Evolutionary conservation across 1,140 invertebrate species (phyloP).

Genomic region (Caenorhabditis tropicalis): DNA sequence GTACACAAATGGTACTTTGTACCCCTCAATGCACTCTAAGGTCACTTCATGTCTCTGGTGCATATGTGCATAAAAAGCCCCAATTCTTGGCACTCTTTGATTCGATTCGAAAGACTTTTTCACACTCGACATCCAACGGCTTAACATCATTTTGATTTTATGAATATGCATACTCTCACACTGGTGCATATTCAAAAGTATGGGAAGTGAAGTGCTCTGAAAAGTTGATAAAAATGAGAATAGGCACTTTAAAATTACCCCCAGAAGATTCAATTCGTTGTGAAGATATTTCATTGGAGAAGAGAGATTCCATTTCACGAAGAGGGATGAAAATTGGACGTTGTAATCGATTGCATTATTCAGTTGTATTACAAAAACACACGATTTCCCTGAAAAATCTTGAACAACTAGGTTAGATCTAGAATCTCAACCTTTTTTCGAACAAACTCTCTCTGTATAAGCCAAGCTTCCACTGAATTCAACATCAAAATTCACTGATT

Average conservation of each 20-base stretch:
- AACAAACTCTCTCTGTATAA: slow-evolving; percentile 48
- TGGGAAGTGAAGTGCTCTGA: slow-evolving; percentile 46
- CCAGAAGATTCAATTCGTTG: slow-evolving; percentile 21
- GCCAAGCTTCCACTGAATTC: slow-evolving; percentile 46
- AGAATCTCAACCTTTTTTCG: not conserved
- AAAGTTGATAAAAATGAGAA: not conserved
- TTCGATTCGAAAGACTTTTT: not conserved
- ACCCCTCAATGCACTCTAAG: slow-evolving; percentile 41
- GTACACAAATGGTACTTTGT: slow-evolving; percentile 50
- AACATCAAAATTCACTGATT: slow-evolving; percentile 21
- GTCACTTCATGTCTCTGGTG: slow-evolving; percentile 45
- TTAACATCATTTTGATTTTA: slow-evolving; percentile 46
- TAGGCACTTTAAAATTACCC: not conserved
- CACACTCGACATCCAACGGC: slow-evolving; percentile 34
- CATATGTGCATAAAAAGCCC: slow-evolving; percentile 52
- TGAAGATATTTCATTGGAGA: slow-evolving; percentile 37
- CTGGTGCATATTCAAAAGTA: slow-evolving; percentile 54
- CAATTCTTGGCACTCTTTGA: slow-evolving; percentile 29
- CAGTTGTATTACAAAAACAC: slow-evolving; percentile 50
- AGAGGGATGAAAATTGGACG: slow-evolving; percentile 16
- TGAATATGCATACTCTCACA: slow-evolving; percentile 38
- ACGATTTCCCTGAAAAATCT: slow-evolving; percentile 31
- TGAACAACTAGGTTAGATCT: not conserved
- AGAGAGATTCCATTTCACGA: slow-evolving; percentile 43
- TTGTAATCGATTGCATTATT: slow-evolving; percentile 57